These are phyloP conservation scores for Cephonodes hylas DNA, from an alignment of 2,888 invertebrate species.

Conservation along the genomic window DNA sequence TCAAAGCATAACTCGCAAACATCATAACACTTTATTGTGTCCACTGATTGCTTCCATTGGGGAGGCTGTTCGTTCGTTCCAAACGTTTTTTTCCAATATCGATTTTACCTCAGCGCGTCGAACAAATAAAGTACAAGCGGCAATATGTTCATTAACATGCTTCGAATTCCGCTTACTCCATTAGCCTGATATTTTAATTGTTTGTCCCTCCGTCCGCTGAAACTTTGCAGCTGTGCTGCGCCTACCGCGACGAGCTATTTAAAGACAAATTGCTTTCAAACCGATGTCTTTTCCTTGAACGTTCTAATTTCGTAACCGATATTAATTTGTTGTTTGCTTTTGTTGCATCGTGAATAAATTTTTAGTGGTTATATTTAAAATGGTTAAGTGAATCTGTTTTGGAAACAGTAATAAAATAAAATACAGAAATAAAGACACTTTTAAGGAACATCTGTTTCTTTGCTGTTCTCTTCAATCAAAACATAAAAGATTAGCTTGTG, in stretches of 20 bases:
- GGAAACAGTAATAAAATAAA: too few relatives aligned
- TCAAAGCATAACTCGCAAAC: too few relatives aligned
- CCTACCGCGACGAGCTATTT: conserved; percentile 73
- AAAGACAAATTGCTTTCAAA: conserved; percentile 74
- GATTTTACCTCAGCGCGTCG: conserved; percentile 36
- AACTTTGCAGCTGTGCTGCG: conserved; percentile 69
- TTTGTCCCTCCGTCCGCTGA: conserved; percentile 60
- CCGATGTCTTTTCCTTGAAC: conserved; percentile 57
- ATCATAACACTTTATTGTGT: not conserved
- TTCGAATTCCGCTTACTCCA: conserved; percentile 73
- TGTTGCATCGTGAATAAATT: not conserved
- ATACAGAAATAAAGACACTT: too few relatives aligned
- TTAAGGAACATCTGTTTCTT: too few relatives aligned
- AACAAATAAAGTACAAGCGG: conserved; percentile 63
- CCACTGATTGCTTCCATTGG: not conserved
- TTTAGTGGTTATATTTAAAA: not conserved
- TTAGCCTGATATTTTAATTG: conserved; percentile 81
- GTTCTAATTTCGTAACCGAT: conserved; percentile 13
- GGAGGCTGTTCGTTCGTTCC: not conserved
- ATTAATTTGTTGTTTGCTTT: conserved; percentile 2
- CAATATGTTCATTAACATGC: conserved; percentile 77
- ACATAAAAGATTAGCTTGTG: too few relatives aligned
- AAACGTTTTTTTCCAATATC: conserved; percentile 40
- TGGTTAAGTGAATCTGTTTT: too few relatives aligned
- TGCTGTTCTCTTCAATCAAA: too few relatives aligned